Base-by-base conservation (phyloP, 2,113 vertebrate genomes). In the Murina feae region DNA sequence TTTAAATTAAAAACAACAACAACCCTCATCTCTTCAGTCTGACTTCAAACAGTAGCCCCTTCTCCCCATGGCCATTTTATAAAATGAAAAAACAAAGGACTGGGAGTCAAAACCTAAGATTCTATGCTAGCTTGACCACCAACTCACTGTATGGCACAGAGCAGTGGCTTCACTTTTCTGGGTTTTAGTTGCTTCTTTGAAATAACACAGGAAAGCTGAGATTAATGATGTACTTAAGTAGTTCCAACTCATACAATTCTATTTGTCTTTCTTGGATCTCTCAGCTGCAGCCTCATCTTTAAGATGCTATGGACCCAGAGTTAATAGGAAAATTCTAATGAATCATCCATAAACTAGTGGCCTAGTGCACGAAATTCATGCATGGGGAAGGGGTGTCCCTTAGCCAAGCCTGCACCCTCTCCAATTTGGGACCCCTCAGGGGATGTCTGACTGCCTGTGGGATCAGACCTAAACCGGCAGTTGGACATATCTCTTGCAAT, bases 281-380 rank as follows among this genome's bases (percentile, higher is more conserved):
- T 37, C 32, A 60, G 37, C 53, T 85, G 75, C 5, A 83, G 37
- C 12, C 20, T 78, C 63, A 18, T 74, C 44, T 66, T 42, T 49
- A 89, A 72, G 37, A 75, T 83, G 74, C 37, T n/a, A 89, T 18
- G 20, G 6, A 53, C 17, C 17, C 68, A 85, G 47, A 7, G 14
- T 60, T 88, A 84, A 80, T 37, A 65, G 55, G 11, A 78, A 79
- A 93, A 84, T 80, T 78, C 60, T 88, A 95, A 81, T 30, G 37
- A 90, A 86, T 84, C 60, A 89, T 16, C 63, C n/a, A 78, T 8
- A 84, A 75, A 79, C n/a, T n/a, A n/a, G n/a, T n/a, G n/a, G n/a
- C n/a, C n/a, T n/a, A n/a, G n/a, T n/a, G n/a, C n/a, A n/a, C n/a
- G n/a, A n/a, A n/a, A n/a, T n/a, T n/a, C n/a, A n/a, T n/a, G n/a